These are phyloP conservation scores for Leucoptera coffeella DNA, from an alignment of 2,888 invertebrate species.

Conservation along the genomic window DNA sequence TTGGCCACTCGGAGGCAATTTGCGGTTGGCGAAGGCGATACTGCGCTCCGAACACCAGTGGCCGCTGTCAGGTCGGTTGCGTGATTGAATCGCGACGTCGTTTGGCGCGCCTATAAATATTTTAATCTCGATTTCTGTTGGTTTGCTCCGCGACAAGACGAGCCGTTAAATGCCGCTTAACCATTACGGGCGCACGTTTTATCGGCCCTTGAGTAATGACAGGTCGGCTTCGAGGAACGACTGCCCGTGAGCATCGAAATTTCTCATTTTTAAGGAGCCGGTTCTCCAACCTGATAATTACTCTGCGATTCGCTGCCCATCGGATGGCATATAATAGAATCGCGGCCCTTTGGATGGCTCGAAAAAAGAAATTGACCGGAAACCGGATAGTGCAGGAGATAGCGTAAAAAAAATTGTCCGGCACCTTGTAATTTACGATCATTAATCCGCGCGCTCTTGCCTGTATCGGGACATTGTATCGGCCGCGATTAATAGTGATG, in stretches of 20 bases:
- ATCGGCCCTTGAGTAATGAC: conserved; percentile 20
- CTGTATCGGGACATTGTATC: too few relatives aligned
- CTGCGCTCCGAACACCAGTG: conserved; percentile 13
- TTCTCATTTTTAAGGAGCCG: conserved; percentile 20
- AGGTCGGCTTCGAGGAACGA: conserved; percentile 18
- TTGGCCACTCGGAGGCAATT: too few relatives aligned
- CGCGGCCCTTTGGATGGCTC: too few relatives aligned
- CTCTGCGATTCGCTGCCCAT: too few relatives aligned
- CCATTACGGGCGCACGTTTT: conserved; percentile 18
- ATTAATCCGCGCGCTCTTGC: too few relatives aligned
- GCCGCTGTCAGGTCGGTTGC: conserved; percentile 1
- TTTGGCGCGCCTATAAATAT: not conserved
- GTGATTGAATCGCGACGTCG: not conserved
- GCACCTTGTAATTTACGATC: too few relatives aligned
- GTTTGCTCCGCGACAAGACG: not conserved
- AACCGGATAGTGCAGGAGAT: too few relatives aligned
- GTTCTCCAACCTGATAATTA: conserved; percentile 28
- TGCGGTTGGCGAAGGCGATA: conserved; percentile 14
- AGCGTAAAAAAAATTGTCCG: too few relatives aligned
- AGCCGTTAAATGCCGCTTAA: conserved; percentile 11
- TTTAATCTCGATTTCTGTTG: not conserved
- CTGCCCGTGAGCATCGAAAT: conserved; percentile 12
- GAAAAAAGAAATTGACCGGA: too few relatives aligned
- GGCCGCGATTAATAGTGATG: too few relatives aligned
- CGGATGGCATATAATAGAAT: too few relatives aligned